Base-by-base conservation (phyloP, 2,797 vertebrate genomes). In the Neostethus bicornis region DNA sequence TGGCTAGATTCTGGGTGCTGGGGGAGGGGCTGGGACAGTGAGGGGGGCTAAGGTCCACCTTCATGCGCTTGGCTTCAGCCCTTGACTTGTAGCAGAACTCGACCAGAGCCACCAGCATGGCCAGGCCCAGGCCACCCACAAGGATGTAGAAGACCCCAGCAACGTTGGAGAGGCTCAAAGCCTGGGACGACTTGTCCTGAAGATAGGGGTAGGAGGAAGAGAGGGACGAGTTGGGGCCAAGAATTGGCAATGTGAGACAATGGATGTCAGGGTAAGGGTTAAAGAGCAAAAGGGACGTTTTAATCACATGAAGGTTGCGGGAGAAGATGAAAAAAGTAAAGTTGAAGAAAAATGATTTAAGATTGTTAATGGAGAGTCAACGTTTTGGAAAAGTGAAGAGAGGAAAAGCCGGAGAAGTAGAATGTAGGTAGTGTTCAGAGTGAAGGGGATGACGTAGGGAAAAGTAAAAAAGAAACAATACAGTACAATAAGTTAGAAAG, bases 31-130 rank as follows among this genome's bases (percentile, higher is more conserved):
- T 97, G 95, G 96, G 94, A 94, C 95, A 96, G 95, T 96, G 94
- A 67, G 90, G 86, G 86, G 91, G 91, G 90, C 95, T 98, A 96
- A 98, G 96, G 95, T 97, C 95, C 94, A 98, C 96, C 95, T 99
- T 98, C 96, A 99, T 97, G 96, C 96, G 93, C 92, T 98, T 98
- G 91, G 97, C 96, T 91, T 99, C 97, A 87, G 97, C 96, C 89
- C 96, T 94, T 86, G 97, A 99, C 94, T 99, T 99, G 96, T 99
- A 99, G 96, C 97, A 99, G 96, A 99, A 99, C 87, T 99, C 97
- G 89, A 99, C 95, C 94, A 99, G 93, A 89, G 97, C 97, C 94
- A 99, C 97, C 92, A 99, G 95, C 97, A 99, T 99, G 79, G 97
- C 97, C 90, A 99, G 93, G 89, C 97, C 97, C 88, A 99, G 91